A percentile compares a stretch with the other conserved stretches of the same genome.
phyloP scores from a whole-genome alignment of 2,113 vertebrate genomes.

The Bos javanicus region DNA sequence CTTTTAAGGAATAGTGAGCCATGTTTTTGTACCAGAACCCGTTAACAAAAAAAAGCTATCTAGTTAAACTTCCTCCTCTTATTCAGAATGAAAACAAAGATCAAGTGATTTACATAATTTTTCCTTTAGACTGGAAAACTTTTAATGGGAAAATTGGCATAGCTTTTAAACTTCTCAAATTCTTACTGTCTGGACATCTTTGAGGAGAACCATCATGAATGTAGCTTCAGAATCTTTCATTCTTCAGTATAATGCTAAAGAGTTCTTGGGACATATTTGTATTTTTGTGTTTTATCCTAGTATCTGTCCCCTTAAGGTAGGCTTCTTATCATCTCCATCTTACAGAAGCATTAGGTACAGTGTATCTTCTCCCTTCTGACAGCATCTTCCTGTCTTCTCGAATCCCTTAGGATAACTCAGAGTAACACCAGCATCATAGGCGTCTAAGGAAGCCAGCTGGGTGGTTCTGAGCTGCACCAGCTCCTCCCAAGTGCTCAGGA shows the following conservation, averaged over 20 bases:
- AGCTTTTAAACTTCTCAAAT: background rate
- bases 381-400: background rate
- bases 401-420: background rate
- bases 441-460: background rate
- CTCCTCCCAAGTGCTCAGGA: background rate
- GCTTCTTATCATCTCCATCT: background rate
- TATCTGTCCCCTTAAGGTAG: background rate
- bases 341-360: background rate
- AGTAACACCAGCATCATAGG: background rate
- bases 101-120: background rate
- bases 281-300: background rate
- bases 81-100: background rate
- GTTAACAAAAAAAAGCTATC: background rate
- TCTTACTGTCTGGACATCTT: slow-evolving; percentile 7
- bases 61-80: background rate
- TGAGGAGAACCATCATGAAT: background rate
- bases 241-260: background rate
- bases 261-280: background rate
- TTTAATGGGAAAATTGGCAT: background rate
- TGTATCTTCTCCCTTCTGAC: background rate
- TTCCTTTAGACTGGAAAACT: background rate
- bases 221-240: background rate
- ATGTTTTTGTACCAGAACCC: background rate
- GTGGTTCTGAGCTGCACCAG: background rate
- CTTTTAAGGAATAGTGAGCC: background rate